Percentiles rank a stretch among this genome's conserved stretches.
phyloP scores from a whole-genome alignment of 2,797 vertebrate genomes.

The Odontamblyopus lacepedii region DNA sequence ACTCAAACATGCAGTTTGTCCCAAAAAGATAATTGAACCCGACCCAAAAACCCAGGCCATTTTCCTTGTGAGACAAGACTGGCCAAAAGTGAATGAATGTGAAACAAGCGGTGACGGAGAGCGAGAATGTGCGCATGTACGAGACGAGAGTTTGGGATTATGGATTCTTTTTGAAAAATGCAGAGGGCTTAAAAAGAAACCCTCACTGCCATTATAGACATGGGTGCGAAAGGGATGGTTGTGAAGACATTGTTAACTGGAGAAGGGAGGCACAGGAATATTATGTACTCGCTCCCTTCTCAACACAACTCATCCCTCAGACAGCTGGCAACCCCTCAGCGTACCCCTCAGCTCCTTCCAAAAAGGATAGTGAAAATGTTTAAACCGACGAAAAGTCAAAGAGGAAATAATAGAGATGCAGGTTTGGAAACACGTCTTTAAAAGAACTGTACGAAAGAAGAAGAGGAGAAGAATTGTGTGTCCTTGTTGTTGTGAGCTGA shows the following conservation, averaged over 20 bases:
- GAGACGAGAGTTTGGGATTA: slow-evolving; percentile 27
- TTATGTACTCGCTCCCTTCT: slow-evolving; percentile 22
- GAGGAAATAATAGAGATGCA: slow-evolving; percentile 49
- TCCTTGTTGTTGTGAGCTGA: slow-evolving; percentile 64
- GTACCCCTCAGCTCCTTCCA: slow-evolving; percentile 37
- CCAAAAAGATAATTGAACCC: slow-evolving; percentile 32
- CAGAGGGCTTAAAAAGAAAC: slow-evolving; percentile 17
- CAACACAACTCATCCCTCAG: slow-evolving; percentile 17
- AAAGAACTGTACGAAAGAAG: slow-evolving; percentile 54
- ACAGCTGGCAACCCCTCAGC: slow-evolving; percentile 42
- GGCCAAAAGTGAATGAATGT: slow-evolving; percentile 67
- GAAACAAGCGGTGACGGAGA: slow-evolving; percentile 46
- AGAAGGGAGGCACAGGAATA: slow-evolving; percentile 27
- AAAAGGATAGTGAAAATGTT: slow-evolving; percentile 34
- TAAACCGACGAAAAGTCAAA: slow-evolving; percentile 41
- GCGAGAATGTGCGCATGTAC: slow-evolving; percentile 38
- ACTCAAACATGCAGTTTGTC: slow-evolving; percentile 17
- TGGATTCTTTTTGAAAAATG: slow-evolving; percentile 22
- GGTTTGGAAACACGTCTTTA: slow-evolving; percentile 60
- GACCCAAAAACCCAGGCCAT: slow-evolving; percentile 57
- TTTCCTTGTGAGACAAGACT: slow-evolving; percentile 74
- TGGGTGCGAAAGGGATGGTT: slow-evolving; percentile 28
- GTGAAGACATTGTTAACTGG: slow-evolving; percentile 46
- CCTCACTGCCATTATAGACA: slow-evolving; percentile 44
- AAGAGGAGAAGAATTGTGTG: slow-evolving; percentile 38